Base-by-base conservation (phyloP, 2,113 vertebrate genomes). In the Bujurquina vittata region DNA sequence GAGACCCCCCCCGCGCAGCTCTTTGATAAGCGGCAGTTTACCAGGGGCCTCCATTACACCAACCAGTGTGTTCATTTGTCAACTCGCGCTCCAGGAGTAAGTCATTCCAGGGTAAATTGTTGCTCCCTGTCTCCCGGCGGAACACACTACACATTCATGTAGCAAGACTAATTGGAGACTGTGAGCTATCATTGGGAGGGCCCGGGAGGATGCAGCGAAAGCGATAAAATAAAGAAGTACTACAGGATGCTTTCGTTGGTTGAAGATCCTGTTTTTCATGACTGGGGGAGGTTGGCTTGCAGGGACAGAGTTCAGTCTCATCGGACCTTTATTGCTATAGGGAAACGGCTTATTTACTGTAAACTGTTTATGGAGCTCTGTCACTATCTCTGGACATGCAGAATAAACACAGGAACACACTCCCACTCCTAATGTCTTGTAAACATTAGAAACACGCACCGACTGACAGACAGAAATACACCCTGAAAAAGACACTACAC, bases 401-500 rank as follows among this genome's bases (percentile, higher is more conserved):
- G 92, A 61, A 80, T 94, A 95, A 95, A 94, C 93, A 94, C 95
- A 95, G 93, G 93, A 94, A 95, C 89, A 92, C 95, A 93, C 94
- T 95, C 93, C 92, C 92, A 89, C 88, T 92, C 81, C 91, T 92
- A 90, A 95, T 92, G 91, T 92, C 86, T 91, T 81, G 87, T 94
- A 94, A 94, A 95, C 93, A 92, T 69, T 18, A 80, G 84, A 78
- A 89, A 93, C 88, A 92, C 76, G 84, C 92, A 91, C 86, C 83
- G 75, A 88, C 88, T 58, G 77, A 88, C 83, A 78, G 87, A 86
- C 85, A 77, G 79, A 83, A 86, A 90, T 80, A 88, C 85, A 88
- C 60, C 87, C 89, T 63, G 75, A 73, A 84, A 77, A 52, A 87
- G 90, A 91, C 83, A 54, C 74, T 46, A 65, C 67, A 88, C 77